Evolutionary conservation across 2,113 vertebrate species (phyloP).

Genomic region (Brachypodius melanocephalos): DNA sequence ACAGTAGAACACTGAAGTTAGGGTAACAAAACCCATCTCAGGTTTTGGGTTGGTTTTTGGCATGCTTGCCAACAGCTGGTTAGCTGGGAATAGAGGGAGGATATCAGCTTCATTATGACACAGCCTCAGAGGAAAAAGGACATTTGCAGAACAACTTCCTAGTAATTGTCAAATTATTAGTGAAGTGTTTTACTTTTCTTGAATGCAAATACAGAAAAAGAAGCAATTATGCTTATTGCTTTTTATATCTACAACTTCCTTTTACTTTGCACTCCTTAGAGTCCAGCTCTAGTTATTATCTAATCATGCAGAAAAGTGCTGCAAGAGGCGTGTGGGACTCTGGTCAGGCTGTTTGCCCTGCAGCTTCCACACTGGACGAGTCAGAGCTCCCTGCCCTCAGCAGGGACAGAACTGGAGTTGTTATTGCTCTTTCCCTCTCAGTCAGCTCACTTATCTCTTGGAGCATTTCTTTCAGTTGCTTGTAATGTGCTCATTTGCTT

Average conservation of each 20-base stretch:
- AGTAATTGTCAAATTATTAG: background rate
- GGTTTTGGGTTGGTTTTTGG: background rate
- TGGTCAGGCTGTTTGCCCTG: background rate
- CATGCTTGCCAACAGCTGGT: background rate
- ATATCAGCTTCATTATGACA: background rate
- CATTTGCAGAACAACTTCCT: background rate
- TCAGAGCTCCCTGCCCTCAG: background rate
- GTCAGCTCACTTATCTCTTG: background rate
- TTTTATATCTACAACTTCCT: background rate
- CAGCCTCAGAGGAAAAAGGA: background rate
- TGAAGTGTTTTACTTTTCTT: background rate
- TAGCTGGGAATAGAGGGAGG: background rate
- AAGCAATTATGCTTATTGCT: background rate
- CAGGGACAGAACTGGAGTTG: background rate
- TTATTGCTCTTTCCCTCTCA: background rate
- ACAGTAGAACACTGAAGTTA: background rate
- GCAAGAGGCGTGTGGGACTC: background rate
- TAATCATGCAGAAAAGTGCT: background rate
- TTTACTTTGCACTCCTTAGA: background rate
- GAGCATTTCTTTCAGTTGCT: background rate
- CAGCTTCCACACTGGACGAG: rapidly evolving
- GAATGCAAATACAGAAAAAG: background rate
- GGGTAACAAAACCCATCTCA: background rate
- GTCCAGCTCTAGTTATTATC: background rate
- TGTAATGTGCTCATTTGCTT: rapidly evolving